Base-by-base conservation (phyloP, 2,113 vertebrate species). In the Hucho hucho region DNA sequence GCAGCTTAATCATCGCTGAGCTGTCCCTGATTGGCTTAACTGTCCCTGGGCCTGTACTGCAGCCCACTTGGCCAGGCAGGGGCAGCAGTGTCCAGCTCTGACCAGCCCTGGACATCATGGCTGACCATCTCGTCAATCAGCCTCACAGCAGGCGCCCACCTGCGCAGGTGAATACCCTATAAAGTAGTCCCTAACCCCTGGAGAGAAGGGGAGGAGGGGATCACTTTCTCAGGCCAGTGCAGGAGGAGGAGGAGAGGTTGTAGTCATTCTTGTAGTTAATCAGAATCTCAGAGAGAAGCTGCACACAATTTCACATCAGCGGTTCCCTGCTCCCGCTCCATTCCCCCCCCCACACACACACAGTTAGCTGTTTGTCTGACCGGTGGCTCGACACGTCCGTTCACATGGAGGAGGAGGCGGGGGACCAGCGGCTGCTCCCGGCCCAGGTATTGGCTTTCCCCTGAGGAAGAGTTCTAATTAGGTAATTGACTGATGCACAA, bases 401-500 rank as follows among this genome's bases (percentile, higher is more conserved):
- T 90, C 89, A 89, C 91, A 92, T 87, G 84, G 85, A 89, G 86
- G 72, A 84, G 82, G 49, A 53, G 49, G 49, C 49, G 49, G 49
- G 49, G 81, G 82, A 79, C 83, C 85, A 85, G 75, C 13, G 18
- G 20, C 74, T 70, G 74, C 81, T 84, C 77, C 80, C 79, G 84
- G 78, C 82, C 78, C 72, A 86, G 81, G 91, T 91, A 93, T 93
- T 91, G 86, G 81, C 90, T 93, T 93, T 89, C 92, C 87, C 92
- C 92, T 83, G 87, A 87, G 91, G 93, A 92, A 92, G 76, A 56
- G 81, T 86, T 92, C 89, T 93, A 93, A 93, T 94, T 93, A 94
- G 92, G 91, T 93, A 92, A 94, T 93, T 93, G 93, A 93, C 91
- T 91, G 92, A 91, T 84, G 87, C 89, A 88, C 90, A 91, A 89